Evolutionary conservation across 1,140 invertebrate species (phyloP), one percentile per base, ranked within the genome.

Genomic region (Belonocnema kinseyi): DNA sequence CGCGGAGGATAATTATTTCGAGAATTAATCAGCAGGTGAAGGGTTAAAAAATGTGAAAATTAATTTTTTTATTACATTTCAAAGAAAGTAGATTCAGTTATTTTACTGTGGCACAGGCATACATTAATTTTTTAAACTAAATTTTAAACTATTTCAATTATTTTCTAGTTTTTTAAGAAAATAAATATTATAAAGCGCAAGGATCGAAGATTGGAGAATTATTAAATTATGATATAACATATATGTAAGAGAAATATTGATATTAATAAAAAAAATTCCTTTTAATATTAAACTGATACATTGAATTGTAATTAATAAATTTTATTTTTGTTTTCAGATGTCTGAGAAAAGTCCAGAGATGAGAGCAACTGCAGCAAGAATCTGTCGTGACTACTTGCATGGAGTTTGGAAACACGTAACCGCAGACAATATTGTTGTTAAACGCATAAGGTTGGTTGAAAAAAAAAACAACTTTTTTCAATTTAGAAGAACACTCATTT

Each of bases 401-500:
- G 97, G 97, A 10, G 94, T 95, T 3, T 98, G 97, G 97, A 97
- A 96, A 86, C 94, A 93, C 16, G 95, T 97, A 12, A 94, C 94
- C 8, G 91, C 95, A 0, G 90, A 94, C 33, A 95, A 96, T 46
- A 94, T 97, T 80, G 92, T 94, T 50, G 94, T 97, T 58, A 96
- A 95, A 86, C 93, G 96, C 72, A 95, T 97, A 83, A 97, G 96
- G 96, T 97, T 86, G 89, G 92, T 83, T 40, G 54, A 77, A 73
- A 72, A 76, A n/a, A n/a, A n/a, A n/a, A n/a, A n/a, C 70, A 53
- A 77, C 75, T 77, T 46, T 71, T 71, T 19, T 74, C 50, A 75
- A 51, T 33, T 14, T 75, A 72, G 70, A 72, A 70, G 50, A n/a
- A 13, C 61, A 8, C 16, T 52, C 11, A 77, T 75, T 66, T 80